These are phyloP conservation scores for Phaenicophaeus curvirostris DNA, from an alignment of 2,797 vertebrate genomes.

Conservation along the genomic window DNA sequence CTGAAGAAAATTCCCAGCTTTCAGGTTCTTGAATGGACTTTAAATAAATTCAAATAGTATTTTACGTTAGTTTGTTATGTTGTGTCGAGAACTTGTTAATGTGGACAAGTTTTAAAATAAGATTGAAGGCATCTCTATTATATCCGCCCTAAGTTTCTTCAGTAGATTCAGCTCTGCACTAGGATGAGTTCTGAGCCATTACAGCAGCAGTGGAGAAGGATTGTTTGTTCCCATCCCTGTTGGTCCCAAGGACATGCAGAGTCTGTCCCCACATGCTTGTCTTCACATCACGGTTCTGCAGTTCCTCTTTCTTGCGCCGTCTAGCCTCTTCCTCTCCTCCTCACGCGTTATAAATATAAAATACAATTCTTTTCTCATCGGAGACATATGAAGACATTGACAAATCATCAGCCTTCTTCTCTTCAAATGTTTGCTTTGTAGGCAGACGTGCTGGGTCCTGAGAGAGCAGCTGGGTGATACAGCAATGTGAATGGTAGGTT, in stretches of 20 bases:
- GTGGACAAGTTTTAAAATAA: neutral
- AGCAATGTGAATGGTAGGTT: accelerated
- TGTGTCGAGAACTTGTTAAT: neutral
- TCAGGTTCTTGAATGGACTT: neutral
- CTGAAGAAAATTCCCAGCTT: neutral
- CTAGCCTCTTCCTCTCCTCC: neutral
- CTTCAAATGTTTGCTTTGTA: neutral
- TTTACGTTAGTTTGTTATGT: neutral
- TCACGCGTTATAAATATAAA: neutral
- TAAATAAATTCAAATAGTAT: neutral
- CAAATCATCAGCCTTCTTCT: neutral
- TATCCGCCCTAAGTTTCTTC: neutral
- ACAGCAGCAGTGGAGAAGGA: neutral
- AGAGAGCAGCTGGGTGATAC: neutral
- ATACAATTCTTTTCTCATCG: neutral
- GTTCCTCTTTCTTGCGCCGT: neutral
- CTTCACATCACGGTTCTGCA: neutral
- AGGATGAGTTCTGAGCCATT: neutral
- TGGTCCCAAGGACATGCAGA: neutral
- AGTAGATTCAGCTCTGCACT: neutral
- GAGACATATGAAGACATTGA: neutral
- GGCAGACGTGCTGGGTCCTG: neutral
- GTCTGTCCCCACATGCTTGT: neutral
- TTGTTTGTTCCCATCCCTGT: neutral
- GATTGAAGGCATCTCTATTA: neutral